Evolutionary conservation across 2,113 vertebrate genomes (phyloP).

Genomic region (Cinclus mexicanus): DNA sequence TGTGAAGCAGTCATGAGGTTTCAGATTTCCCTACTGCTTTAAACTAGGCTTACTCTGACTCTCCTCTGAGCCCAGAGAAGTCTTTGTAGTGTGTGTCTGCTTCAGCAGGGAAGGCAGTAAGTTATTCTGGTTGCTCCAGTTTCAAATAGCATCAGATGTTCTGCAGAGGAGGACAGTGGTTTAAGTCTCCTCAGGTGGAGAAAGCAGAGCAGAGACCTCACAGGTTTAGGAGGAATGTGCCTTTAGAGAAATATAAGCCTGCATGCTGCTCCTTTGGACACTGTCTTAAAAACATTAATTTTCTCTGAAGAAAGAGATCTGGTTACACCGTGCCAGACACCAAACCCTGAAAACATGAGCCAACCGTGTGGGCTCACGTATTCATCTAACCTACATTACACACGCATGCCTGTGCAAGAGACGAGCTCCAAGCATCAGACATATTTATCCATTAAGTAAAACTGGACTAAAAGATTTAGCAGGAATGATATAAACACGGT

Average conservation of each 20-base stretch:
- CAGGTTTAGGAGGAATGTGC: not conserved
- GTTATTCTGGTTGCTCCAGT: not conserved
- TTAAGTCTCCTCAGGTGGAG: not conserved
- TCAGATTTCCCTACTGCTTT: constrained; percentile 12
- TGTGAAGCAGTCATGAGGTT: not conserved
- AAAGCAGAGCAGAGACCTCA: not conserved
- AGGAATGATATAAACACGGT: not conserved
- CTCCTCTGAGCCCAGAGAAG: not conserved
- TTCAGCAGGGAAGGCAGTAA: not conserved
- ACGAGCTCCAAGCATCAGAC: not conserved
- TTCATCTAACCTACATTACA: not conserved
- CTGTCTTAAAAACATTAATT: not conserved
- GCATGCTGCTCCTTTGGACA: not conserved
- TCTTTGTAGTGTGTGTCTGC: not conserved
- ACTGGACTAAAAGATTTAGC: not conserved
- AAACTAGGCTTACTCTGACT: not conserved
- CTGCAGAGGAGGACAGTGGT: not conserved
- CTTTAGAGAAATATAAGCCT: not conserved
- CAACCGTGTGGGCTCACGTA: not conserved
- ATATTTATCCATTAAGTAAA: not conserved
- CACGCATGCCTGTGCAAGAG: not conserved
- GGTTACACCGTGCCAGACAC: not conserved
- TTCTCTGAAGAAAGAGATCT: not conserved
- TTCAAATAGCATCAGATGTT: not conserved
- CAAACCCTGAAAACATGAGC: not conserved